Conservation (phyloP, 2,113 vertebrate genomes). For the Urocitellus parryii region DNA sequence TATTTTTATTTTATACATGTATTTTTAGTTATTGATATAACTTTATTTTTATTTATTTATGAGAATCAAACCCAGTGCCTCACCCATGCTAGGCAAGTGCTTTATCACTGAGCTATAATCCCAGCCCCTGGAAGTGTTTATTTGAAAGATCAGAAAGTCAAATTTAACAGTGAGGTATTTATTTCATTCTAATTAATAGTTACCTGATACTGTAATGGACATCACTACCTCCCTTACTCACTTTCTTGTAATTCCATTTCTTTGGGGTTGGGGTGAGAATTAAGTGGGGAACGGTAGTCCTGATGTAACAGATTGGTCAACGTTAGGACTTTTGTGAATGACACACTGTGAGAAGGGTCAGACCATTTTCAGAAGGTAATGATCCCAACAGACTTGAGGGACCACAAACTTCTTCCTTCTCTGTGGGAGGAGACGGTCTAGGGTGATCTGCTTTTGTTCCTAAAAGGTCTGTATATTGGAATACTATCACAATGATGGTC, state of each 20-base stretch:
- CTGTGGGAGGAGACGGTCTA: accelerated
- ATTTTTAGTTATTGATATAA: neutral
- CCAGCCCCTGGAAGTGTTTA: neutral
- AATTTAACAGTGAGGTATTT: neutral
- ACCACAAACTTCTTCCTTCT: neutral
- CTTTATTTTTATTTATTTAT: no score
- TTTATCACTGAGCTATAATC: no score
- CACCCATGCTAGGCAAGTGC: no score
- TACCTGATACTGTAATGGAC: neutral
- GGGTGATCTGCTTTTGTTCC: neutral
- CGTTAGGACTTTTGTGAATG: neutral
- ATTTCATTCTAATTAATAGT: neutral
- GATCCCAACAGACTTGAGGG: neutral
- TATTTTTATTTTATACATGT: no score
- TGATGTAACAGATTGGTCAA: neutral
- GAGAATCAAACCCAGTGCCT: no score
- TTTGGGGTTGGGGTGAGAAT: neutral
- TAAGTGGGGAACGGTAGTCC: neutral
- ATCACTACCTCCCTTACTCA: neutral
- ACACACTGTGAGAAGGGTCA: neutral
- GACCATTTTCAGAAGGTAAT: neutral
- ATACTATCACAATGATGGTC: neutral
- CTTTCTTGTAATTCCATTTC: neutral
- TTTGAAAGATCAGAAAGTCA: constrained; percentile 49
- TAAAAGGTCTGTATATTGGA: neutral